Evolutionary conservation across 2,113 vertebrate species (phyloP).

Genomic region (Malurus melanocephalus): DNA sequence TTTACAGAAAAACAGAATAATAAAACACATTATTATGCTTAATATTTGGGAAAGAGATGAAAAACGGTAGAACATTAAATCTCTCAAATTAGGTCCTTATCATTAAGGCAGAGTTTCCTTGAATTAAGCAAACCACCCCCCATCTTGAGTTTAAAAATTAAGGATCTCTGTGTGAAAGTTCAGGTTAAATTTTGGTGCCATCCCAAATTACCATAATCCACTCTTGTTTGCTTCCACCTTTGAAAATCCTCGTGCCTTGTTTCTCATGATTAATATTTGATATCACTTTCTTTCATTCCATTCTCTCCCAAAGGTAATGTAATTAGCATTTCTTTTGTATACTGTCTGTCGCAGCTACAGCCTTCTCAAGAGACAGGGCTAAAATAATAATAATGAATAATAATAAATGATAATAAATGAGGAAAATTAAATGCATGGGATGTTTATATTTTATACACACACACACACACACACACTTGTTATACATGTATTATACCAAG

Average conservation of each 20-base stretch:
- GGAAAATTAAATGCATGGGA: neutral
- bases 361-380: neutral
- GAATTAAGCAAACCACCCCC: neutral
- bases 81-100: neutral
- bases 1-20: neutral
- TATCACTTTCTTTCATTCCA: neutral
- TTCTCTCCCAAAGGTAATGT: neutral
- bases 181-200: neutral
- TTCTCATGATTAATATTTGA: constrained; percentile 26
- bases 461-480: neutral
- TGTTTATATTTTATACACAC: neutral
- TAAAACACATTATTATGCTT: neutral
- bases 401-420: neutral
- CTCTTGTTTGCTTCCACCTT: neutral
- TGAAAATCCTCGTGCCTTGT: neutral
- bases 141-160: neutral
- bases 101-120: neutral
- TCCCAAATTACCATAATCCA: neutral
- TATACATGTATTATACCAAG: neutral
- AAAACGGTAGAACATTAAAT: neutral
- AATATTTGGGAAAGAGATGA: neutral
- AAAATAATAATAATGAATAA: neutral
- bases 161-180: neutral
- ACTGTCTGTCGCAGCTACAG: neutral
- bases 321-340: constrained; percentile 34